Evolutionary conservation across 1,140 invertebrate species (phyloP).

Genomic region (Tetragonula clypearis): DNA sequence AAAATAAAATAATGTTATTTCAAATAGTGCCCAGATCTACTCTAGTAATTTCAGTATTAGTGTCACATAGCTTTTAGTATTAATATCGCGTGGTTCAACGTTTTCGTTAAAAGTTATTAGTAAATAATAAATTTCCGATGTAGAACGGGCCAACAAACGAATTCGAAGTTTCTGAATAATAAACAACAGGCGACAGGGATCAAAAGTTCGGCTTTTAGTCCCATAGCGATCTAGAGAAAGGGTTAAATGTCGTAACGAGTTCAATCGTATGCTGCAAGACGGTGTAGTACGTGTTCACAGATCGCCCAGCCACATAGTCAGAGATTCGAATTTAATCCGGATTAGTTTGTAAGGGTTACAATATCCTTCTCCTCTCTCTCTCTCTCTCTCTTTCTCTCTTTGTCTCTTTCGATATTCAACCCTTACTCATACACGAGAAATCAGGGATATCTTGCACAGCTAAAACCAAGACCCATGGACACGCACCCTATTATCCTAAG

Average conservation of each 20-base stretch:
- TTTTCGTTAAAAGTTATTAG: not conserved
- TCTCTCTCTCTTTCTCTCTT: conserved; percentile 55
- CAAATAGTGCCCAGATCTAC: too few species aligned
- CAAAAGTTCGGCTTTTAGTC: conserved; percentile 5
- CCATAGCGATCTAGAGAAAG: conserved; percentile 27
- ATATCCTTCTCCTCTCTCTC: conserved; percentile 73
- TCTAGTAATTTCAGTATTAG: too few species aligned
- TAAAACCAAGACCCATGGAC: conserved; percentile 54
- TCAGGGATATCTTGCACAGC: conserved; percentile 48
- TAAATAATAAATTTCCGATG: not conserved
- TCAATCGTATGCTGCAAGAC: conserved; percentile 69
- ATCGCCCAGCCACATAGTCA: conserved; percentile 74
- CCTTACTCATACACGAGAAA: conserved; percentile 53
- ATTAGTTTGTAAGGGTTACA: conserved; percentile 80
- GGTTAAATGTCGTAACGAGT: conserved; percentile 70
- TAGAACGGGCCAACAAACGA: not conserved
- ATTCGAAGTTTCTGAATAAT: not conserved
- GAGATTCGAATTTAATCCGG: conserved; percentile 80
- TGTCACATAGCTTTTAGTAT: too few species aligned
- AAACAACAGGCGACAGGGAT: conserved; percentile 11
- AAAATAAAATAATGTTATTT: too few species aligned
- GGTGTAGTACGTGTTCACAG: conserved; percentile 71
- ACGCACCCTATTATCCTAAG: conserved; percentile 58
- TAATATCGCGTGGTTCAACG: not conserved
- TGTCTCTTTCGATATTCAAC: conserved; percentile 56